Evolutionary conservation across 2,888 invertebrate genomes (phyloP).

Genomic region (Junonia oenone): DNA sequence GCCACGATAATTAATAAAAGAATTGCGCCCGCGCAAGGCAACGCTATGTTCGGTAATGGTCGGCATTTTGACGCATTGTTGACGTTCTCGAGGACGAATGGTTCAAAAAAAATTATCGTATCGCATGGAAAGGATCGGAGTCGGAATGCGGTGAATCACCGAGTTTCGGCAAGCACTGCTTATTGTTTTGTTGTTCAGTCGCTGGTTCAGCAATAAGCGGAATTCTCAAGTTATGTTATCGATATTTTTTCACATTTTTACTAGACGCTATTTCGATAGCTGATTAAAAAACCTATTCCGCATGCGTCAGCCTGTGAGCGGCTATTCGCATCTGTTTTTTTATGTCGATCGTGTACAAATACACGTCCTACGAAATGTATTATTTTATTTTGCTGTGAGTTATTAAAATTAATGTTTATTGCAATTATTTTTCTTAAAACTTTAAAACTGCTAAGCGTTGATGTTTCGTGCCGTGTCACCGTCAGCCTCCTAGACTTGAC

Average conservation of each 20-base stretch:
- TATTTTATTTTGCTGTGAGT: neutral
- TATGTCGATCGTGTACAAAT: neutral
- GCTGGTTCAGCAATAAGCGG: conserved; percentile 1
- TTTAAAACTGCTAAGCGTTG: too few relatives aligned
- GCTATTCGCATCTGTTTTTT: neutral
- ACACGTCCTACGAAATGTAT: too few relatives aligned
- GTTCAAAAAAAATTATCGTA: conserved; percentile 35
- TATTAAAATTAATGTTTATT: too few relatives aligned
- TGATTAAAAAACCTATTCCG: conserved; percentile 15
- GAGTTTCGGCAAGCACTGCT: conserved; percentile 20
- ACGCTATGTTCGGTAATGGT: conserved; percentile 65
- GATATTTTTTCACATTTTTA: conserved; percentile 3
- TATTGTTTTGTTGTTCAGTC: conserved; percentile 12
- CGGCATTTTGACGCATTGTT: conserved; percentile 55
- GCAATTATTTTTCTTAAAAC: too few relatives aligned
- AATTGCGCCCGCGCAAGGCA: conserved; percentile 61
- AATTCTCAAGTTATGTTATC: conserved; percentile 1
- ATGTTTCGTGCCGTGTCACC: neutral
- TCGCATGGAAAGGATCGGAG: conserved; percentile 23
- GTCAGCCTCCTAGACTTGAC: conserved; percentile 22
- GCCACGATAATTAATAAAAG: conserved; percentile 74
- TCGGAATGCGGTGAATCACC: conserved; percentile 30
- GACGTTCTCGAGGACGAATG: conserved; percentile 42
- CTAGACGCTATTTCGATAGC: conserved; percentile 10
- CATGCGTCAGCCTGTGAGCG: conserved; percentile 16